Evolutionary conservation across 2,888 invertebrate species (phyloP).

Genomic region (Cenopis cana): DNA sequence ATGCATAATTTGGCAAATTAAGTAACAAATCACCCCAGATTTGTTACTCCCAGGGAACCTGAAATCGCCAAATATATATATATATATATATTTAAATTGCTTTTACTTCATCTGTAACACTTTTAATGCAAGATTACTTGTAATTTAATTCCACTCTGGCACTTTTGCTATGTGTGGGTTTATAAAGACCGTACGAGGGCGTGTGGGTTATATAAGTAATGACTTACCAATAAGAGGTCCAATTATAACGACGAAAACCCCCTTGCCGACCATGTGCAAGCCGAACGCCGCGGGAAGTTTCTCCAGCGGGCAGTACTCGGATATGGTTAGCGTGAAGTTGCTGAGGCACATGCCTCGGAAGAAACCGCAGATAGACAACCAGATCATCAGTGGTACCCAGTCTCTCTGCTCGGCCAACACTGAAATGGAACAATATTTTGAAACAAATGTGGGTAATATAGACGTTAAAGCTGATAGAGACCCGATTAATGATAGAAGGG

Average conservation of each 20-base stretch:
- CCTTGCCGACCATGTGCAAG: conserved; percentile 91
- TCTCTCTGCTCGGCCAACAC: conserved; percentile 90
- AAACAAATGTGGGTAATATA: background rate
- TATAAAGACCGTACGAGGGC: too few relatives aligned
- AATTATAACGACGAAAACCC: conserved; percentile 87
- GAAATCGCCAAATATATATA: too few relatives aligned
- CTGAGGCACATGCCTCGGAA: conserved; percentile 91
- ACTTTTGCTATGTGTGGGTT: too few relatives aligned
- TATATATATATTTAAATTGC: too few relatives aligned
- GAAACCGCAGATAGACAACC: conserved; percentile 91
- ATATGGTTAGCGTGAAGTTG: conserved; percentile 91
- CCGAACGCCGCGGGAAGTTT: conserved; percentile 91
- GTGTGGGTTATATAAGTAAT: conserved; percentile 23
- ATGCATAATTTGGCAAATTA: too few relatives aligned
- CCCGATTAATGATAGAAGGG: background rate
- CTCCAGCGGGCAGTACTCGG: conserved; percentile 90
- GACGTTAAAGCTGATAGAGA: background rate
- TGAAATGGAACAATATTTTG: conserved; percentile 67
- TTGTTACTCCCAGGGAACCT: too few relatives aligned
- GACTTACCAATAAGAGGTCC: conserved; percentile 89
- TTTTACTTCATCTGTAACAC: too few relatives aligned
- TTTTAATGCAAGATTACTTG: too few relatives aligned
- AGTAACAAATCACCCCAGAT: too few relatives aligned
- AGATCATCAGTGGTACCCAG: conserved; percentile 88
- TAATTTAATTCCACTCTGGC: too few relatives aligned